A percentile compares a stretch with the other conserved stretches of the same genome.
phyloP scores from a whole-genome alignment of 2,888 invertebrate genomes.

The Chrysina gloriosa region DNA sequence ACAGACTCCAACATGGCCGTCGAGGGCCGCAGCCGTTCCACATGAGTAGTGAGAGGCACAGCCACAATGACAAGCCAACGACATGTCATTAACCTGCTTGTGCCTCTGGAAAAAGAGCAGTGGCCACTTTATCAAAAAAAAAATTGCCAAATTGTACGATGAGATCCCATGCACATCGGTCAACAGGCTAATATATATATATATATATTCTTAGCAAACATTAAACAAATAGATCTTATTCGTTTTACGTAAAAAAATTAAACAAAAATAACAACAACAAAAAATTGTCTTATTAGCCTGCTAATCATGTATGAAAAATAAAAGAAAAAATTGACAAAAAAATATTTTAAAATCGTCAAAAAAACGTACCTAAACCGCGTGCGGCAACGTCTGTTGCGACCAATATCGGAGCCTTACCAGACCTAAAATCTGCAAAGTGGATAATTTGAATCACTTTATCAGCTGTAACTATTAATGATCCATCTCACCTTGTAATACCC shows the following conservation, averaged over 20 bases:
- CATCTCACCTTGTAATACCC: slow-evolving; percentile 83
- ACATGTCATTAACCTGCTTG: slow-evolving; percentile 63
- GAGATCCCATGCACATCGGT: slow-evolving; percentile 57
- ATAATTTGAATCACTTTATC: not conserved
- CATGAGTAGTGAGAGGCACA: slow-evolving; percentile 60
- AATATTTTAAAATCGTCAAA: not conserved
- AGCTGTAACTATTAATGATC: not conserved
- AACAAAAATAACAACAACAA: slow-evolving; percentile 51
- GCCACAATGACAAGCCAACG: slow-evolving; percentile 62
- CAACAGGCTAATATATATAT: slow-evolving; percentile 61
- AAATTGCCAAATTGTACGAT: slow-evolving; percentile 42
- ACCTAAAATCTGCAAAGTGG: slow-evolving; percentile 78
- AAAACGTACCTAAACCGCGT: slow-evolving; percentile 87
- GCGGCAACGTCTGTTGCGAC: slow-evolving; percentile 97
- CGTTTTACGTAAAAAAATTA: slow-evolving; percentile 28
- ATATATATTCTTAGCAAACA: slow-evolving; percentile 43
- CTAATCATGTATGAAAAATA: slow-evolving; percentile 51
- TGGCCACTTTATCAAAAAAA: slow-evolving; percentile 60
- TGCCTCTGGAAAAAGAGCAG: slow-evolving; percentile 66
- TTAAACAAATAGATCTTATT: slow-evolving; percentile 24
- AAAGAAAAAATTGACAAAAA: slow-evolving; percentile 39
- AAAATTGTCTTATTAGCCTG: slow-evolving; percentile 57
- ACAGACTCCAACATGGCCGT: slow-evolving; percentile 60
- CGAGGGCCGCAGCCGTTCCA: slow-evolving; percentile 51
- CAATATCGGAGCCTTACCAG: slow-evolving; percentile 87